Evolutionary conservation across 2,797 vertebrate species (phyloP).

Genomic region (Channa striata): DNA sequence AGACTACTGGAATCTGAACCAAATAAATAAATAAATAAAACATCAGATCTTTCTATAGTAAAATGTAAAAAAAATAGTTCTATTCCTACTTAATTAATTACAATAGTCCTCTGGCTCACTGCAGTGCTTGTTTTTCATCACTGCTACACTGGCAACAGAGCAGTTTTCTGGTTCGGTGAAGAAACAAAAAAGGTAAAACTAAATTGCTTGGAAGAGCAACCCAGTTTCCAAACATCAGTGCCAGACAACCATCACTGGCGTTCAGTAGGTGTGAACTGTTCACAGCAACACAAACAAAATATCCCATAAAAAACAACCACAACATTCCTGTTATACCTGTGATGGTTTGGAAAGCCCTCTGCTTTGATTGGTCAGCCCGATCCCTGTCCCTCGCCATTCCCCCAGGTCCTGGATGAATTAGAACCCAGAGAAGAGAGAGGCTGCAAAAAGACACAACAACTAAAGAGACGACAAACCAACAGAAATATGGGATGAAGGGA

Average conservation of each 20-base stretch:
- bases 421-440: too few relatives aligned
- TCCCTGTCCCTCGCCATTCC: not conserved
- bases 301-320: not conserved
- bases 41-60: too few relatives aligned
- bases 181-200: not conserved
- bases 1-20: too few relatives aligned
- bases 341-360: constrained; percentile 31
- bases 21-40: too few relatives aligned
- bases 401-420: too few relatives aligned
- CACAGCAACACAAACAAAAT: not conserved
- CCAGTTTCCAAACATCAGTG: not conserved
- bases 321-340: constrained; percentile 1
- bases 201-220: not conserved
- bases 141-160: not conserved
- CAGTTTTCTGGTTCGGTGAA: not conserved
- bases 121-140: too few relatives aligned
- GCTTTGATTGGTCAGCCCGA: constrained; percentile 6
- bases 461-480: not conserved
- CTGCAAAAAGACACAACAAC: not conserved
- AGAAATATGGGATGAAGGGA: rapidly evolving
- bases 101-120: too few relatives aligned
- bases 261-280: rapidly evolving
- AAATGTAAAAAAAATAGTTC: too few relatives aligned
- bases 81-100: too few relatives aligned
- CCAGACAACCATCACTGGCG: rapidly evolving